Evolutionary conservation across 2,797 vertebrate species (phyloP).

Genomic region (Poecilia velifera): DNA sequence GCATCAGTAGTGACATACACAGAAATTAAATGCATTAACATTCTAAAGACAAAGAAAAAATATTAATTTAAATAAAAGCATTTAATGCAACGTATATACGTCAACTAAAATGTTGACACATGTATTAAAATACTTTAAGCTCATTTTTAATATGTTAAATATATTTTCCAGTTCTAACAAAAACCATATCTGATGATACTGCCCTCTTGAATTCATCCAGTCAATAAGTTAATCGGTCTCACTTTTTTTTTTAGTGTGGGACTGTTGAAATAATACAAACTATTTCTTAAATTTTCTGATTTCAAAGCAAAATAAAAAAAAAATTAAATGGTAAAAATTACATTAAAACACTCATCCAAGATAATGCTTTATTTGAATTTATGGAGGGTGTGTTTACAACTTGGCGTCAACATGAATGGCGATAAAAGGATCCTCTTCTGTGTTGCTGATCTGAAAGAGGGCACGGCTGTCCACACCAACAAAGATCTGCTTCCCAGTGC

Average conservation of each 20-base stretch:
- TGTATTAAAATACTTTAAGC: background rate
- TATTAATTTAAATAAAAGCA: background rate
- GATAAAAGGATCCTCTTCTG: constrained; percentile 87
- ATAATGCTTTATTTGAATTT: background rate
- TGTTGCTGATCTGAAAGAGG: constrained; percentile 85
- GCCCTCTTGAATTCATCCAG: background rate
- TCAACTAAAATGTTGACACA: background rate
- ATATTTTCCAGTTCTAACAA: background rate
- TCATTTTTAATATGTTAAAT: background rate
- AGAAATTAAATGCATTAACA: background rate
- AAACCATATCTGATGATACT: background rate
- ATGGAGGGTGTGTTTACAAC: constrained; percentile 67
- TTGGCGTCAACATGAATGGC: constrained; percentile 86
- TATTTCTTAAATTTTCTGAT: background rate
- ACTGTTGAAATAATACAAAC: background rate
- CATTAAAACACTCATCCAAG: background rate
- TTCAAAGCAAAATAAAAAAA: background rate
- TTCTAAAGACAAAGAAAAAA: background rate
- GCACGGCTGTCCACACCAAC: constrained; percentile 83
- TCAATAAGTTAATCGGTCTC: background rate
- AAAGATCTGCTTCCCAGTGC: constrained; percentile 84
- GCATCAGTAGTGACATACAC: background rate
- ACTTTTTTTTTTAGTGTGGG: background rate
- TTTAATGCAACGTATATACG: background rate
- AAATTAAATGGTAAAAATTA: background rate